A percentile compares a stretch with the other conserved stretches of the same genome.
Conservation (phyloP, 2,888 invertebrate genomes). For the Thymelicus sylvestris region DNA sequence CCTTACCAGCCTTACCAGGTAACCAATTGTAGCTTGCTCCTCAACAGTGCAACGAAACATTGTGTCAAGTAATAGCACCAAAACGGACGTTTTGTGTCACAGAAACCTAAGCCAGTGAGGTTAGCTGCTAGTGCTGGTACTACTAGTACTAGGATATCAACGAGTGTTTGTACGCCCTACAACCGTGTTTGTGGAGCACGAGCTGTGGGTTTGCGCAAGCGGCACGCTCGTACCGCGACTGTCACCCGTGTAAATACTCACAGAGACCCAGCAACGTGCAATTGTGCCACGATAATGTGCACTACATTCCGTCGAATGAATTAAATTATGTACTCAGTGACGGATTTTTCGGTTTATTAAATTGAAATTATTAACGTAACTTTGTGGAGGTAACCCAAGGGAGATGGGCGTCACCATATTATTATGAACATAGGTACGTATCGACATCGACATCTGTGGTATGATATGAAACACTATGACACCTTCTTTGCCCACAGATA, state of each 20-base stretch:
- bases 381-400: too few species aligned
- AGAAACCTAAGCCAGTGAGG: too few species aligned
- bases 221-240: slow-evolving; percentile 12
- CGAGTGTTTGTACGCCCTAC: slow-evolving; percentile 35
- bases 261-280: slow-evolving; percentile 7
- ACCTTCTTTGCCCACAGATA: too few species aligned
- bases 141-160: not conserved
- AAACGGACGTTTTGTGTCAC: too few species aligned
- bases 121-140: not conserved
- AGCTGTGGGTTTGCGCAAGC: slow-evolving; percentile 42
- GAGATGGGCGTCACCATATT: too few species aligned
- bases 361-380: not conserved
- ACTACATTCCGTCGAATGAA: not conserved
- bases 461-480: too few species aligned
- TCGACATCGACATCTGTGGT: too few species aligned
- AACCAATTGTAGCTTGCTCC: too few species aligned
- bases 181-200: slow-evolving; percentile 39
- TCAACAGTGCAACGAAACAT: too few species aligned
- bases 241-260: slow-evolving; percentile 21
- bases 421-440: too few species aligned
- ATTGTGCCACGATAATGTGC: slow-evolving; percentile 23
- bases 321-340: not conserved
- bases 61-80: too few species aligned
- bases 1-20: too few species aligned
- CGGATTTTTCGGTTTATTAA: not conserved